Evolutionary conservation across 2,797 vertebrate genomes (phyloP), one percentile per base, ranked within the genome.

Genomic region (Catharus ustulatus): DNA sequence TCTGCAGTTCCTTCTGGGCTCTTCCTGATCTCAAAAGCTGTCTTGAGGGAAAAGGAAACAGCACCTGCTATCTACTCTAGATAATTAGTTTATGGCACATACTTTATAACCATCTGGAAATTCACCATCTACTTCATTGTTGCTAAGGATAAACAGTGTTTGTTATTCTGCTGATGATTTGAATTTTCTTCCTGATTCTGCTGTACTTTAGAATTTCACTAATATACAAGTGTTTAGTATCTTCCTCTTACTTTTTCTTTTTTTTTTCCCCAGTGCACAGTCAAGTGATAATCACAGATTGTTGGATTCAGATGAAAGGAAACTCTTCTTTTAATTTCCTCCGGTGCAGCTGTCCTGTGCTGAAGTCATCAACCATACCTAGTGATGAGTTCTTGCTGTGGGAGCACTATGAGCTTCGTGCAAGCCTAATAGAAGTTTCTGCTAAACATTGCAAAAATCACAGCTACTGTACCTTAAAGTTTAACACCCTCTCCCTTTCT

Each of bases 231-330:
- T 6, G 1, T 36, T 93, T 57, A 57, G 13, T 43, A 17, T 68
- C 38, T 86, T 83, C 10, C 43, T 40, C 40, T 40, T 40, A 40
- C 40, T 42, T 18, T 7, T 52, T 40, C 24, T 54, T 14, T 19
- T n/a, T 11, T 54, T 34, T 5, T 7, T 0, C 0, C 21, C 34
- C 36, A 43, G 42, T 64, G 6, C 11, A 40, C 57, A 64, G 9
- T 12, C 59, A 57, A 80, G 13, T 23, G 89, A 63, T 54, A 67
- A 85, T 46, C 68, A 87, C 42, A 87, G 30, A 71, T 82, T 80
- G 71, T 93, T 90, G 57, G 45, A 74, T 64, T 7, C 23, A 85
- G 81, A 92, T 83, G n/a, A 95, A 94, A 96, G 61, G 23, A 92
- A 87, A 40, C 10, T 62, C 48, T 59, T 45, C 26, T 15, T 89